Percentiles rank a stretch among this genome's conserved stretches.
phyloP scores from a whole-genome alignment of 1,140 invertebrate genomes.

The Ladona fulva region DNA sequence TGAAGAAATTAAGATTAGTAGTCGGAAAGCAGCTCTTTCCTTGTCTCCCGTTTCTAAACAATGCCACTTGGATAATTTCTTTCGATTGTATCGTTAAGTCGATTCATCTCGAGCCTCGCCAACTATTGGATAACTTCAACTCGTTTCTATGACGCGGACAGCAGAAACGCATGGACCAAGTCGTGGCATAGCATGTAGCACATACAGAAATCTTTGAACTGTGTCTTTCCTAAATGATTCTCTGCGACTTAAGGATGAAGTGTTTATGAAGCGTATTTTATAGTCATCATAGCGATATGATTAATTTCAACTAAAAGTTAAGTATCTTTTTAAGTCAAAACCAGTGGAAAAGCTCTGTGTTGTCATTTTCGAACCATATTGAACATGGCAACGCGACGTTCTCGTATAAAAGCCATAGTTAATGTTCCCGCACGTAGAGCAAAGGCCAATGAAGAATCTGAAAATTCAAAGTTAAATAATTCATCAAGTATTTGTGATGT shows the following conservation, averaged over 20 bases:
- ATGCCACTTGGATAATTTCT: too few relatives aligned
- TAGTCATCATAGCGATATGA: neutral
- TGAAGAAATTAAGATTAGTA: too few relatives aligned
- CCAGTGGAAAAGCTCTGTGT: too few relatives aligned
- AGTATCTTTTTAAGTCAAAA: neutral
- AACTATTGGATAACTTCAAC: too few relatives aligned
- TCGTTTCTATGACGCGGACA: neutral
- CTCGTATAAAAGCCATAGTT: slow-evolving; percentile 42
- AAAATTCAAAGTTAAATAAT: slow-evolving; percentile 21
- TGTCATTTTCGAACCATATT: neutral
- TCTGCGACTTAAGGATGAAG: neutral
- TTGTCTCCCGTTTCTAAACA: too few relatives aligned
- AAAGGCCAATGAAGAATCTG: slow-evolving; percentile 28
- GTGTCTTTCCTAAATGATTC: neutral
- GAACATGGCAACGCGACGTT: slow-evolving; percentile 33
- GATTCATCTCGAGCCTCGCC: too few relatives aligned
- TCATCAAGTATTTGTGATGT: too few relatives aligned
- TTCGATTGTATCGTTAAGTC: too few relatives aligned
- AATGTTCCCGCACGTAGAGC: slow-evolving; percentile 35
- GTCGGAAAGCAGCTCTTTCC: too few relatives aligned
- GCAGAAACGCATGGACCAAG: neutral
- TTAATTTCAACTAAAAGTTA: neutral
- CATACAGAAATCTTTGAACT: neutral
- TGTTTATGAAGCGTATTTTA: neutral
- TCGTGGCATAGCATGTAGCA: neutral